Percentiles rank a stretch among this genome's conserved stretches.
Evolutionary conservation across 2,888 invertebrate genomes (phyloP).

Genomic region (Eilema griseolum): DNA sequence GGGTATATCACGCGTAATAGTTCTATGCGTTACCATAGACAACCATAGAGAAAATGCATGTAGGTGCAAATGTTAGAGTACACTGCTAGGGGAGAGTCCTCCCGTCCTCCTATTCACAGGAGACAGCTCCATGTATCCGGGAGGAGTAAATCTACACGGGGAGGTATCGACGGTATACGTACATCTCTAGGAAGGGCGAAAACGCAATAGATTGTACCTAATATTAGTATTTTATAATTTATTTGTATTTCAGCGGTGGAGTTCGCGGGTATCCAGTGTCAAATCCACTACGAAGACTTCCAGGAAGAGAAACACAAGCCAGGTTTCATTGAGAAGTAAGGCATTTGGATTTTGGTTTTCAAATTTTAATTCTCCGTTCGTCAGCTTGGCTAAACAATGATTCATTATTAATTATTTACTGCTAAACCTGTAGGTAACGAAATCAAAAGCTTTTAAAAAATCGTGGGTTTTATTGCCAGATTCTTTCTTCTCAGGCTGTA

Average conservation of each 20-base stretch:
- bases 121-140: neutral
- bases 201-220: neutral
- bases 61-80: neutral
- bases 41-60: neutral
- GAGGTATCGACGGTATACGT: neutral
- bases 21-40: no score
- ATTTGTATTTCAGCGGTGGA: constrained; percentile 88
- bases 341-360: neutral
- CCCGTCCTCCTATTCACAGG: neutral
- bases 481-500: neutral
- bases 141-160: neutral
- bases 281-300: constrained; percentile 98
- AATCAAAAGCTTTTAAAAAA: no score
- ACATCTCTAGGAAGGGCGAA: neutral
- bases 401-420: no score
- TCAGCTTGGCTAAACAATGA: neutral
- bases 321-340: constrained; percentile 93
- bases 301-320: constrained; percentile 96
- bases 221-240: neutral
- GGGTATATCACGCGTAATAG: no score
- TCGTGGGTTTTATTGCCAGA: neutral
- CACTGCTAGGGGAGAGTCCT: neutral
- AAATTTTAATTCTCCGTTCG: neutral
- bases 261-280: constrained; percentile 99
- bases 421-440: neutral